Percentiles rank a stretch among this genome's conserved stretches.
Evolutionary conservation across 2,797 vertebrate species (phyloP).

Genomic region (Neostethus bicornis): DNA sequence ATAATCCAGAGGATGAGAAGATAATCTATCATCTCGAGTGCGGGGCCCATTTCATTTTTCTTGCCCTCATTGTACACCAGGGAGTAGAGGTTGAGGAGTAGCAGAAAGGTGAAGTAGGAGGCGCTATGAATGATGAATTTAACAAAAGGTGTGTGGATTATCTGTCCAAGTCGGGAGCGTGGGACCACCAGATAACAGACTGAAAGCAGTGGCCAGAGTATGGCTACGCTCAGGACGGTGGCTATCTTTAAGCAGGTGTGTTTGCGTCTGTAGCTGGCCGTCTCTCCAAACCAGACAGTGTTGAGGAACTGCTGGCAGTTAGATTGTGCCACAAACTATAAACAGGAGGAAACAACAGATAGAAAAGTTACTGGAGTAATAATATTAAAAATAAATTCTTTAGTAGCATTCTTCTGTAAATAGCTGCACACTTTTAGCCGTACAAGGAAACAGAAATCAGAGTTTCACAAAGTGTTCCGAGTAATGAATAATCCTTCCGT

Average conservation of each 20-base stretch:
- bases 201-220: slow-evolving; percentile 96
- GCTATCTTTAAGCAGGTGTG: slow-evolving; percentile 96
- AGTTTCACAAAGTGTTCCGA: slow-evolving; percentile 17
- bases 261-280: slow-evolving; percentile 95
- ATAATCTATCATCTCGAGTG: slow-evolving; percentile 92
- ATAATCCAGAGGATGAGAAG: slow-evolving; percentile 97
- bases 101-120: slow-evolving; percentile 96
- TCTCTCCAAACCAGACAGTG: slow-evolving; percentile 98
- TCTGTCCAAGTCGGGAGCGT: slow-evolving; percentile 91
- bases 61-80: slow-evolving; percentile 94
- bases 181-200: slow-evolving; percentile 95
- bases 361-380: background rate
- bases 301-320: slow-evolving; percentile 99
- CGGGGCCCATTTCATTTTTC: slow-evolving; percentile 96
- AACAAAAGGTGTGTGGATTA: slow-evolving; percentile 98
- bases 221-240: slow-evolving; percentile 90
- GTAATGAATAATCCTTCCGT: slow-evolving; percentile 52
- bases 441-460: slow-evolving; percentile 38
- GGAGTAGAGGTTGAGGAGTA: slow-evolving; percentile 96
- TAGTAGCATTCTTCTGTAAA: slow-evolving; percentile 10
- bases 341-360: background rate
- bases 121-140: slow-evolving; percentile 99
- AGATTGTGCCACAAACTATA: slow-evolving; percentile 96
- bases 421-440: slow-evolving; percentile 12
- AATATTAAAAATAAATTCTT: no score